These are phyloP conservation scores for Acromyrmex charruanus DNA, from an alignment of 1,140 invertebrate species.

Conservation along the genomic window DNA sequence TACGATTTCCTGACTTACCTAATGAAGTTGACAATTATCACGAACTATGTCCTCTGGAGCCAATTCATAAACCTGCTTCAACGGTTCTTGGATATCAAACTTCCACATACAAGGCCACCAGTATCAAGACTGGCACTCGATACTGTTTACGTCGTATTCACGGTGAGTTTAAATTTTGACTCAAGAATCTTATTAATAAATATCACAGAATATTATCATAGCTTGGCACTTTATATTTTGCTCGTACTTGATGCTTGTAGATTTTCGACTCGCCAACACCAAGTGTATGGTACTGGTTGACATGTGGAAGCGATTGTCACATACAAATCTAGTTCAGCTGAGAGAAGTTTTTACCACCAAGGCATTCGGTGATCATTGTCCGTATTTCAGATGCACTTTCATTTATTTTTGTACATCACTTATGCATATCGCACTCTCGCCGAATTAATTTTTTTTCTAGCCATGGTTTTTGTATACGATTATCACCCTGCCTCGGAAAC, in stretches of 20 bases:
- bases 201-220: neutral
- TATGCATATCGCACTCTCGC: neutral
- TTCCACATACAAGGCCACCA: constrained; percentile 96
- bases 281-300: constrained; percentile 95
- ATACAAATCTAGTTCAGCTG: constrained; percentile 97
- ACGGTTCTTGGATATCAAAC: constrained; percentile 92
- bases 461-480: constrained; percentile 98
- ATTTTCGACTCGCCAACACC: constrained; percentile 92
- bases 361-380: constrained; percentile 98
- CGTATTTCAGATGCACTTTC: constrained; percentile 82
- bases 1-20: constrained; percentile 92
- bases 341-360: constrained; percentile 98
- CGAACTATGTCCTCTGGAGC: constrained; percentile 94
- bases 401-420: neutral
- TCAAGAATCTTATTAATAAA: neutral
- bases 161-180: constrained; percentile 86
- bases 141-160: constrained; percentile 96
- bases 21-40: constrained; percentile 96
- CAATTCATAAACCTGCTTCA: constrained; percentile 88
- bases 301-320: constrained; percentile 97
- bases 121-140: constrained; percentile 94
- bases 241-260: constrained; percentile 81
- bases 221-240: neutral
- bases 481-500: constrained; percentile 97
- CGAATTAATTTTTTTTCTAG: constrained; percentile 87